Conservation (phyloP, 37 sponge, comb jelly and placozoan genomes). For the Beroe forskalii region DNA sequence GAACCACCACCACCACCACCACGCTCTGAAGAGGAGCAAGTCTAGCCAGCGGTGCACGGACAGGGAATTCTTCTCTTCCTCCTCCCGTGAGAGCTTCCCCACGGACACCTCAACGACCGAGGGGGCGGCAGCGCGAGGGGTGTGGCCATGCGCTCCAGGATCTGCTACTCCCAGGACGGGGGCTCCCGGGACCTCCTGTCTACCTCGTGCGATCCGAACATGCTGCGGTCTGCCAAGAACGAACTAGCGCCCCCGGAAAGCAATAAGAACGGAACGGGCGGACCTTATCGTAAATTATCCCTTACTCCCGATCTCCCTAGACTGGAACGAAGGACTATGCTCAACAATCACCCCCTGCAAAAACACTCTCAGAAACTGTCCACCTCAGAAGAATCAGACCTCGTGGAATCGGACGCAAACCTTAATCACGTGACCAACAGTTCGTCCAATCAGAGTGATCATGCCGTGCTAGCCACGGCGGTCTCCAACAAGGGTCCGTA, state of each 20-base stretch:
- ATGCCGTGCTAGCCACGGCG: neutral
- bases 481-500: neutral
- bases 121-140: neutral
- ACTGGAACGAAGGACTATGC: slow-evolving; percentile 15
- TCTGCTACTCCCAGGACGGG: neutral
- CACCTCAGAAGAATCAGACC: slow-evolving; percentile 45
- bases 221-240: neutral
- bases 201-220: slow-evolving; percentile 6
- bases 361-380: slow-evolving; percentile 23
- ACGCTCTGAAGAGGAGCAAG: slow-evolving; percentile 2
- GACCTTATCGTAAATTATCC: slow-evolving; percentile 31
- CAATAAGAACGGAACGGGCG: neutral
- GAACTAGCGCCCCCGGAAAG: neutral
- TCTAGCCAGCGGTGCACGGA: neutral
- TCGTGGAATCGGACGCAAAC: neutral
- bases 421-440: neutral
- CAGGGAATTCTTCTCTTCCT: neutral
- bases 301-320: slow-evolving; percentile 42
- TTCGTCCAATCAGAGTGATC: neutral
- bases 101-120: neutral
- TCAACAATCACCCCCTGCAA: slow-evolving; percentile 48
- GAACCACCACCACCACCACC: neutral
- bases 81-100: slow-evolving; percentile 23
- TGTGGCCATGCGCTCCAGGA: neutral
- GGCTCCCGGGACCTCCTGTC: neutral